Evolutionary conservation across 2,113 vertebrate species (phyloP).

Genomic region (Carettochelys insculpta): DNA sequence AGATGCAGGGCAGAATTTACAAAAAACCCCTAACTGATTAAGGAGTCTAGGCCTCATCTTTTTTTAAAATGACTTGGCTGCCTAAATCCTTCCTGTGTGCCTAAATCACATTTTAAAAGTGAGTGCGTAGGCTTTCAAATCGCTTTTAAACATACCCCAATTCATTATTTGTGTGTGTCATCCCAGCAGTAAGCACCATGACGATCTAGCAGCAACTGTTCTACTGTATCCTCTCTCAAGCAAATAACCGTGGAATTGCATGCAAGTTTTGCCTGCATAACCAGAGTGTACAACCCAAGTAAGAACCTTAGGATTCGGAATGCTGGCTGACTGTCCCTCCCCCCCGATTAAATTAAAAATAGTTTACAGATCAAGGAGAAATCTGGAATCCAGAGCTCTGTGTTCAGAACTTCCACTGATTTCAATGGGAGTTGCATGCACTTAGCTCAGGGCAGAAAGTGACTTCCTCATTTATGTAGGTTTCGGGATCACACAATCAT

Average conservation of each 20-base stretch:
- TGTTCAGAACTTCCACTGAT: slow-evolving; percentile 51
- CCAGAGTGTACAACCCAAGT: not conserved
- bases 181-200: not conserved
- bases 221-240: not conserved
- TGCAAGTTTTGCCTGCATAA: not conserved
- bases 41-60: not conserved
- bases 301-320: not conserved
- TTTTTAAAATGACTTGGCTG: not conserved
- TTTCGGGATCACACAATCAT: slow-evolving; percentile 7
- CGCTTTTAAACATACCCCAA: not conserved
- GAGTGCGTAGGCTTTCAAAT: not conserved
- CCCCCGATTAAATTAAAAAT: slow-evolving; percentile 17
- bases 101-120: not conserved
- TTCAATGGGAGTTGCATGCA: slow-evolving; percentile 43
- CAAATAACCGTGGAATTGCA: not conserved
- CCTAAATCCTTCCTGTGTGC: not conserved
- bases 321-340: rapidly evolving
- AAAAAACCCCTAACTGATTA: not conserved
- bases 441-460: slow-evolving; percentile 10
- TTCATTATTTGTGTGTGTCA: not conserved
- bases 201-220: not conserved
- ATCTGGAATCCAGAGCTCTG: not conserved
- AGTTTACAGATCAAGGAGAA: slow-evolving; percentile 51
- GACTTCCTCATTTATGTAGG: slow-evolving; percentile 10
- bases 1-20: not conserved